Evolutionary conservation across 2,888 invertebrate species (phyloP), one percentile per base, ranked within the genome.

Genomic region (Drosophila anceps): DNA sequence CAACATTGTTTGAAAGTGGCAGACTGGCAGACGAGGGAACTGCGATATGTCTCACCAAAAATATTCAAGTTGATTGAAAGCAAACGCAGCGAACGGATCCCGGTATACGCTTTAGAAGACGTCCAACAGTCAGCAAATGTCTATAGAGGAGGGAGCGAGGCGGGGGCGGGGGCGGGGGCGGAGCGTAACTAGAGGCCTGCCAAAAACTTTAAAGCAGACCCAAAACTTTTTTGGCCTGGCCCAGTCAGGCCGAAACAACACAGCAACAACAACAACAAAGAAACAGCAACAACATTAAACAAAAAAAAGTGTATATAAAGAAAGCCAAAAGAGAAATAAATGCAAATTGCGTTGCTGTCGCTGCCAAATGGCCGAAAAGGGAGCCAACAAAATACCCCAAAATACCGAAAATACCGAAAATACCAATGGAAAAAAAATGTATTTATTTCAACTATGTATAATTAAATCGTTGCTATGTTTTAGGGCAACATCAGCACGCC

Each of bases 1-100:
- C 71, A 82, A 82, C 80, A 87, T 84, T 82, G 84, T 87, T 84
- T 73, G 76, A 71, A 80, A 81, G 84, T 84, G 81, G 81, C 69
- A 68, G 82, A 79, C 69, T 71, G 79, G 55, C 72, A 62, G 73
- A 68, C 77, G 59, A 57, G 61, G 61, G 33, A 65, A 61, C 72
- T 72, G 79, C 64, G 79, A 79, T 76, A 69, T 79, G 76, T 73
- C 69, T 73, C 41, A 60, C 57, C 53, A 29, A 67, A 61, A 67
- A 76, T 72, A 73, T 84, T 79, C 77, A 75, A 69, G 55, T 76
- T 84, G 84, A 84, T 81, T 86, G 84, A 84, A 83, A 83, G 84
- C 84, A 81, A 84, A 81, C 75, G 82, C 79, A 73, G 70, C 82
- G 69, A 48, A 64, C 62, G 48, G 29, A 60, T 35, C 46, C 63